Evolutionary conservation across 2,797 vertebrate genomes (phyloP).

Genomic region (Hephaestus fuliginosus): DNA sequence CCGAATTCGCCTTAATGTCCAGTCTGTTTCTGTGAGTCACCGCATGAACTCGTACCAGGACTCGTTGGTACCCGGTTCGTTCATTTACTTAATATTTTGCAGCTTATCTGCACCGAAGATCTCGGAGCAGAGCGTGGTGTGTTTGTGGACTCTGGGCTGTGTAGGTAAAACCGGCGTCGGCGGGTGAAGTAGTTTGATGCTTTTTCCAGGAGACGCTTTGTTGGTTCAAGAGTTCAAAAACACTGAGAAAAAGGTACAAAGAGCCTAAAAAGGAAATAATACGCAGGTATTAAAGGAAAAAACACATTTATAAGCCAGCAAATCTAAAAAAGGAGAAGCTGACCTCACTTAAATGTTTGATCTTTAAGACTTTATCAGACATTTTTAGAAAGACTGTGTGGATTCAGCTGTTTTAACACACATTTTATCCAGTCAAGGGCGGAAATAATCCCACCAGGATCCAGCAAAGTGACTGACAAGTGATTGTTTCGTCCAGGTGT

Average conservation of each 20-base stretch:
- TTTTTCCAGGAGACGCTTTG: background rate
- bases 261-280: background rate
- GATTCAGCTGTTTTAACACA: background rate
- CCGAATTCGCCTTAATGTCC: conserved; percentile 52
- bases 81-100: background rate
- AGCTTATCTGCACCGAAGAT: background rate
- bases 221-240: background rate
- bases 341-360: background rate
- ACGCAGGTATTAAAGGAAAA: background rate
- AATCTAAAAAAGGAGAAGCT: background rate
- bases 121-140: background rate
- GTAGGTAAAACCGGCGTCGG: background rate
- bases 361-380: background rate
- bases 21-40: background rate
- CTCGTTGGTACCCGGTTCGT: background rate
- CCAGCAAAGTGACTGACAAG: background rate
- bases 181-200: background rate
- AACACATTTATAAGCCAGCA: background rate
- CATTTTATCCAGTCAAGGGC: background rate
- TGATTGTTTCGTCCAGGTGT: background rate
- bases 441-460: background rate
- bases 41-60: background rate
- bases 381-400: background rate
- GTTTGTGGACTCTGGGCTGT: no score
- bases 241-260: background rate